Percentiles rank a stretch among this genome's conserved stretches.
Conservation (phyloP, 2,113 vertebrate species). For the Lontra canadensis region DNA sequence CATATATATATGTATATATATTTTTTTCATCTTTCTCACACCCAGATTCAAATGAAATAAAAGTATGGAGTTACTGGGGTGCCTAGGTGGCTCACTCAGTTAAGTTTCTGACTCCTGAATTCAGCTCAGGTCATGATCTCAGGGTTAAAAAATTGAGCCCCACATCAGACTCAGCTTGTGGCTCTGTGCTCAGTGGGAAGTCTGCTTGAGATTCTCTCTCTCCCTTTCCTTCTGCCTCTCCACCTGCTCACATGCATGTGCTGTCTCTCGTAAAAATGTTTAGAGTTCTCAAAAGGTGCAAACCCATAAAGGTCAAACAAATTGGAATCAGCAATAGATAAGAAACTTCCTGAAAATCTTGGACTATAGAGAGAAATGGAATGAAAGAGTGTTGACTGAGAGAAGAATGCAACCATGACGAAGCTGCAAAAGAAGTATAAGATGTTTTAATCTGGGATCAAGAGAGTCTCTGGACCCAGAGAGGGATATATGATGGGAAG, state of each 20-base stretch:
- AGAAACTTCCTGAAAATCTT: neutral
- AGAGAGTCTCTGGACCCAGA: neutral
- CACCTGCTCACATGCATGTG: neutral
- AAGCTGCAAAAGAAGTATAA: neutral
- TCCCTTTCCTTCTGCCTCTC: neutral
- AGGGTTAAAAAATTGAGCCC: neutral
- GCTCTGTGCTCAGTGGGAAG: neutral
- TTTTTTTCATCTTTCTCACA: neutral
- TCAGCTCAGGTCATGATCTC: neutral
- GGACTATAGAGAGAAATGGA: neutral
- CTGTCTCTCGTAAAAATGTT: neutral
- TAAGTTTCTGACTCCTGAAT: neutral
- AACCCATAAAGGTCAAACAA: neutral
- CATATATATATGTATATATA: no score
- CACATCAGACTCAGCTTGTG: neutral
- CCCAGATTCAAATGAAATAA: neutral
- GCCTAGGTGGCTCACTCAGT: neutral
- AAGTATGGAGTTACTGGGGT: neutral
- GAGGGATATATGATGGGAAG: neutral
- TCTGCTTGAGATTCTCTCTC: neutral
- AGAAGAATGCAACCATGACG: neutral
- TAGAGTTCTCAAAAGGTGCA: neutral
- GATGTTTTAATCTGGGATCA: no score
- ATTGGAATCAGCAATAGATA: neutral
- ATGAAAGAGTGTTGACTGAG: neutral